Evolutionary conservation across 2,888 invertebrate genomes (phyloP), one percentile per base, ranked within the genome.

Genomic region (Calliopum simillimum): DNA sequence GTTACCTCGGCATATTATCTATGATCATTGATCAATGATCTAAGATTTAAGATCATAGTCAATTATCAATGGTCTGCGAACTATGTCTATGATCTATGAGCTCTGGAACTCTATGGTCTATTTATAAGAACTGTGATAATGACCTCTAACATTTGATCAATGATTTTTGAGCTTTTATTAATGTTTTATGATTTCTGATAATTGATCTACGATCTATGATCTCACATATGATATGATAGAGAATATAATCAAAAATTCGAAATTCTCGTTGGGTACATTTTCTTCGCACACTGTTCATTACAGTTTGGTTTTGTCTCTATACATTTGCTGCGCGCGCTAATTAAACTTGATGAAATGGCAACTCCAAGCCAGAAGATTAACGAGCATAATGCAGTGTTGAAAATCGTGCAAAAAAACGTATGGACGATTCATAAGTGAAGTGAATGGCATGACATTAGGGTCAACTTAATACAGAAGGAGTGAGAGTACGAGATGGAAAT

Each of bases 271-370:
- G 58, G 16, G 14, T 23, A 19, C 11, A 53, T 19, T 53, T 53
- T 23, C 13, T 49, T 49, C 49, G 49, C 16, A 49, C 49, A 49
- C 13, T 55, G 21, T 12, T 33, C n/a, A 12, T n/a, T 55, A 33
- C 4, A 33, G 33, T 55, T 58, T 16, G 6, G 16, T 59, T 8
- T 4, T 58, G 23, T 55, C 23, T 55, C 55, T 58, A n/a, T 19
- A 19, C 21, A 41, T 33, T 41, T 43, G 12, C 19, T 58, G 33
- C 16, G 51, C 33, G 43, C 14, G 59, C 59, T 59, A 59, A 59
- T 59, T 59, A 59, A 43, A 19, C 43, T 59, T 59, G 44, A 59
- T 44, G 19, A 41, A 33, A 59, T 19, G 44, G 19, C 59, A 43
- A 59, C 59, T 16, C 14, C 6, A 43, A 59, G 33, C 41, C 16